Evolutionary conservation across 2,888 invertebrate species (phyloP).

Genomic region (Drosophila histrio): DNA sequence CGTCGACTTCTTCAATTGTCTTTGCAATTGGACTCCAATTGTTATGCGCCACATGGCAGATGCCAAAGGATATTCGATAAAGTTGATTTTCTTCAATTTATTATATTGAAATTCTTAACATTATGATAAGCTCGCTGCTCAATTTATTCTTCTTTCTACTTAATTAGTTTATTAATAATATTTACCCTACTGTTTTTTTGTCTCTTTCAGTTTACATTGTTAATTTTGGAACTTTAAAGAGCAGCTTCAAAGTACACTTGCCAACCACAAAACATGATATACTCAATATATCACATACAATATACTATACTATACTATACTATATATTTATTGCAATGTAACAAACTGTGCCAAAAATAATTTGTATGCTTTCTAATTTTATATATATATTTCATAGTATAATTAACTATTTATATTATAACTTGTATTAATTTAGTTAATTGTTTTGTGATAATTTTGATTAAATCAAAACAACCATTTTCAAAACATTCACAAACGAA

Average conservation of each 20-base stretch:
- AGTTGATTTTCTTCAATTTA: conserved; percentile 1
- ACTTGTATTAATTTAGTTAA: conserved; percentile 59
- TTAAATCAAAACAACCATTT: conserved; percentile 49
- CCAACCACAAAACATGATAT: conserved; percentile 29
- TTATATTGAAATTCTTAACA: neutral
- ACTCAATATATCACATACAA: conserved; percentile 28
- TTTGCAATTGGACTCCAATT: conserved; percentile 43
- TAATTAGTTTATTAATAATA: neutral
- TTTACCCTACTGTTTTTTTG: neutral
- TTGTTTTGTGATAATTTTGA: conserved; percentile 68
- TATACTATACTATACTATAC: no score
- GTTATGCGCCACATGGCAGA: conserved; percentile 13
- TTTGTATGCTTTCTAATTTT: conserved; percentile 36
- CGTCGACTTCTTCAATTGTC: conserved; percentile 60
- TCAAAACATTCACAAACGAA: conserved; percentile 23
- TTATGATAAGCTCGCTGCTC: neutral
- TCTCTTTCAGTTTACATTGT: conserved; percentile 21
- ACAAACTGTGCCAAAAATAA: conserved; percentile 66
- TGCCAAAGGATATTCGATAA: conserved; percentile 3
- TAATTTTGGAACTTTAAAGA: conserved; percentile 2
- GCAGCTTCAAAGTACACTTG: conserved; percentile 24
- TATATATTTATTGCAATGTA: conserved; percentile 15
- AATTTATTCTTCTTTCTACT: neutral
- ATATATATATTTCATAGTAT: conserved; percentile 55
- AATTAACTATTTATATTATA: conserved; percentile 58